Base-by-base conservation (phyloP, 2,797 vertebrate genomes). In the Enteromius thamalakanensis region DNA sequence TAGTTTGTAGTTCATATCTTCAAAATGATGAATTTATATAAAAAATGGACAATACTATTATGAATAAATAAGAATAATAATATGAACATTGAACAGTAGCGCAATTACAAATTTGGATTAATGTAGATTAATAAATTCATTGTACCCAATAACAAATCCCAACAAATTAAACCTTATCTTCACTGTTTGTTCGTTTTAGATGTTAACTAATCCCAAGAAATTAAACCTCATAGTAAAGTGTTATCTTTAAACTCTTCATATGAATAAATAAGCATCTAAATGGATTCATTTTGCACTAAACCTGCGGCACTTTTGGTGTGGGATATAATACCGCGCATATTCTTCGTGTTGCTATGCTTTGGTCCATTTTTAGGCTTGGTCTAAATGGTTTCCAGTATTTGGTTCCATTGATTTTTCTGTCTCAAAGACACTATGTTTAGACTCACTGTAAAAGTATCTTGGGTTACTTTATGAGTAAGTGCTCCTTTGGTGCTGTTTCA, bases 351-450 rank as follows among this genome's bases (percentile, higher is more conserved):
- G 17, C 32, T 19, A 42, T 65, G 42, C 12, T n/a, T 76, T 51
- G 6, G 37, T 47, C 23, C 37, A 77, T 69, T 83, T 82, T 34
- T 64, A 78, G 53, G 19, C 74, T 40, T 15, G 6, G 6, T 47
- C 53, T 47, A 21, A 83, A 83, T 78, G 75, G 40, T 78, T 83
- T 83, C 53, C 67, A 71, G 65, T 78, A 76, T 83, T 67, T 77
- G 37, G 51, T 70, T 83, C 37, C 9, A 83, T 77, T 60, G 64
- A 83, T 83, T 83, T 83, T 83, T 69, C 34, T 37, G 37, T 76
- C 34, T 42, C 34, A 45, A 11, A 67, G 62, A 76, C 47, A 37
- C 72, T 76, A 82, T 82, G 34, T 76, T 76, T 69, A 83, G 81
- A 77, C 37, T 68, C 74, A 47, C 32, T 69, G 72, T 69, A 75